These are phyloP conservation scores for Hydra vulgaris DNA, from an alignment of 30 jellyfish, hydroid and myxozoan genomes.

Conservation along the genomic window DNA sequence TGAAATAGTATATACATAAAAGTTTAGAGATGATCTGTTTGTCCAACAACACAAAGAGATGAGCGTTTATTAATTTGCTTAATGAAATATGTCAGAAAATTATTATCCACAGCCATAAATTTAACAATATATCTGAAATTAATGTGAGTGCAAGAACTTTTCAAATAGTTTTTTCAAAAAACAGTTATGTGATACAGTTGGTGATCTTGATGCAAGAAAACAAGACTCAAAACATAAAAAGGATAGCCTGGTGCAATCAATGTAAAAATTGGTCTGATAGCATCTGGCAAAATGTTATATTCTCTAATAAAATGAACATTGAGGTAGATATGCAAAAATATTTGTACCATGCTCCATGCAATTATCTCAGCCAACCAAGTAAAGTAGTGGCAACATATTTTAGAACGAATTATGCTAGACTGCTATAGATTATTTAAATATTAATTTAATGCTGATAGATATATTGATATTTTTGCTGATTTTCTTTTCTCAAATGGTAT, in stretches of 20 bases:
- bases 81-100: neutral
- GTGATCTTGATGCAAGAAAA: neutral
- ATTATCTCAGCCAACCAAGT: no score
- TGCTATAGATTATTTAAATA: no score
- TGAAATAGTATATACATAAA: neutral
- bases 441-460: no score
- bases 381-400: no score
- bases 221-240: neutral
- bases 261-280: neutral
- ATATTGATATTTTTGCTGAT: no score
- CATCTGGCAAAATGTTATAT: neutral
- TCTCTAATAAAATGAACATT: neutral
- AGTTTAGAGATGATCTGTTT: neutral
- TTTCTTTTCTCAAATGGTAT: no score
- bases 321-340: neutral
- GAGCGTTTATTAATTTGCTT: neutral
- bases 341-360: neutral
- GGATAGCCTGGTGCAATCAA: neutral
- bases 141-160: neutral
- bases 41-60: neutral
- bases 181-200: neutral
- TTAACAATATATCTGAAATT: neutral
- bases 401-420: no score
- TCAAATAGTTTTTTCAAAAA: no score
- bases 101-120: neutral